A percentile compares a stretch with the other conserved stretches of the same genome.
phyloP scores from a whole-genome alignment of 2,113 vertebrate genomes.

The Myiozetetes cayanensis region DNA sequence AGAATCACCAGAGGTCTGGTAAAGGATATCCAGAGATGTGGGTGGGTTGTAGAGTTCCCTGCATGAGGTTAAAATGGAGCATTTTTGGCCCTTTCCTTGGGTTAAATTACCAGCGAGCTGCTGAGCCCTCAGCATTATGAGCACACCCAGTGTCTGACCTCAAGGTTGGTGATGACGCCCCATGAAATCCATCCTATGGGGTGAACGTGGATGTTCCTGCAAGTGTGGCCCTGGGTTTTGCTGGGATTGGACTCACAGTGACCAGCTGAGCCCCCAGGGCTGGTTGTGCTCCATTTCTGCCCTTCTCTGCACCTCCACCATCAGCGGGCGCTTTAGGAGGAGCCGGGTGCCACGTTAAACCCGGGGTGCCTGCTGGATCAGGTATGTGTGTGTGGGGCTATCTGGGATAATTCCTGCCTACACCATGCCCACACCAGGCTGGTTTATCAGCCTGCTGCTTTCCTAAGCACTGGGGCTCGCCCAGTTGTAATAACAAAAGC shows the following conservation, averaged over 20 bases:
- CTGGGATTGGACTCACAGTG: not conserved
- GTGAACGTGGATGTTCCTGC: not conserved
- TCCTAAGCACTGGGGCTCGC: slow-evolving; percentile 15
- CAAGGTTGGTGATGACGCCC: not conserved
- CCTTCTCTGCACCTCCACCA: not conserved
- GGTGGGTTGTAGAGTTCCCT: not conserved
- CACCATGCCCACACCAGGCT: not conserved
- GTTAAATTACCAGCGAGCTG: not conserved
- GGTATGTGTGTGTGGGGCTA: not conserved
- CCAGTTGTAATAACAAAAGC: slow-evolving; percentile 51
- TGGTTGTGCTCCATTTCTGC: accelerated
- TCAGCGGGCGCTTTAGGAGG: not conserved
- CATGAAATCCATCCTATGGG: not conserved
- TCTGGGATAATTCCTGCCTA: slow-evolving; percentile 4
- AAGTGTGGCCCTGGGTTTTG: not conserved
- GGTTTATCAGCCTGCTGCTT: not conserved
- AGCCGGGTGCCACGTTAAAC: not conserved
- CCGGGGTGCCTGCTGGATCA: not conserved
- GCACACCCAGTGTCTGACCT: not conserved
- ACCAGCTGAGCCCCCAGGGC: not conserved
- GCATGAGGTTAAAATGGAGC: not conserved
- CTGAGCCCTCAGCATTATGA: accelerated
- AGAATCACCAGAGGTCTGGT: not conserved
- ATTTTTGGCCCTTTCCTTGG: not conserved
- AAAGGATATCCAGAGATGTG: not conserved